Evolutionary conservation across 2,797 vertebrate species (phyloP), one percentile per base, ranked within the genome.

Genomic region (Euphonia xanthogaster): DNA sequence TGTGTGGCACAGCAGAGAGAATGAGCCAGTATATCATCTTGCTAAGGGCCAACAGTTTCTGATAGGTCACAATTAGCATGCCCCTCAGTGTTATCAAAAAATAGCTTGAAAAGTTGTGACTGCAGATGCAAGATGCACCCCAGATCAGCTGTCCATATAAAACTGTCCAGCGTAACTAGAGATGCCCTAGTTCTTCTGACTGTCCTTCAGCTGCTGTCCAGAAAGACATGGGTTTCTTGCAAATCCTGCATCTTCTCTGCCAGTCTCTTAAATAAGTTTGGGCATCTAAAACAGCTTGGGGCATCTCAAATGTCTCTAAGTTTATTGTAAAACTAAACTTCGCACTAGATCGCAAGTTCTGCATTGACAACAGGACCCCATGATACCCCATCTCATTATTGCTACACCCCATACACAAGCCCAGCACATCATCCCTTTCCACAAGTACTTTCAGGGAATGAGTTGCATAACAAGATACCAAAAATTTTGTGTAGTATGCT

Each of bases 41-140:
- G 51, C 51, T 67, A 37, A 79, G 76, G 60, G 51, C 73, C 51
- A 87, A 35, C 19, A 79, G 37, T 55, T 93, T 91, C 77, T 87
- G 51, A 62, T 53, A 63, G 78, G 54, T 78, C 70, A 66, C 67
- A 79, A 31, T 70, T 62, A 78, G 14, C 60, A 82, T 70, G 44
- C 4, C 51, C 24, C 15, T 50, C 51, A 25, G 71, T 20, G 24
- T 58, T 42, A 70, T 42, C 24, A 86, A 79, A 73, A 81, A 82
- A 51, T 28, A 79, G 20, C 66, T 73, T 87, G 47, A 80, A 88
- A 88, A 90, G 23, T 25, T 57, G 20, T 66, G 55, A 63, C 44
- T 93, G 60, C 24, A 85, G 55, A 70, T 51, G 48, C 31, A 93
- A 91, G 62, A 63, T 20, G 50, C 21, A 84, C 25, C 44, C 53